Conservation (phyloP, 1,140 invertebrate genomes). For the Cheumatopsyche charites region DNA sequence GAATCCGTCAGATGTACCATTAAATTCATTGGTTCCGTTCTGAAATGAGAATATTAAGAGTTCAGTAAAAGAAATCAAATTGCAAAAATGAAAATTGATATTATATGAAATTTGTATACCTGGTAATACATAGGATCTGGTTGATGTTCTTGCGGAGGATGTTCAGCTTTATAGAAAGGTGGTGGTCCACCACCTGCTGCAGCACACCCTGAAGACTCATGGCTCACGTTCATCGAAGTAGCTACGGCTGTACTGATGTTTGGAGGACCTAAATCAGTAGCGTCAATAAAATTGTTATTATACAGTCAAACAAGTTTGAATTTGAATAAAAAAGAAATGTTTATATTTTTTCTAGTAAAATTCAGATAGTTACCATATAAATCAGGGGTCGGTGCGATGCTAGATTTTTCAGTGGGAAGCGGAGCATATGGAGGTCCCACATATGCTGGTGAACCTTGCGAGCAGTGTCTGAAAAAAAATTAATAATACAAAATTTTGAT, state of each 20-base stretch:
- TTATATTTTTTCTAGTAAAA: too few species aligned
- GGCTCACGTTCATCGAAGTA: slow-evolving; percentile 68
- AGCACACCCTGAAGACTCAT: slow-evolving; percentile 25
- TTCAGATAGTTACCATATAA: slow-evolving; percentile 36
- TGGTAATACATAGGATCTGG: slow-evolving; percentile 70
- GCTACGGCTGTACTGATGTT: slow-evolving; percentile 79
- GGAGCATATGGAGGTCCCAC: slow-evolving; percentile 42
- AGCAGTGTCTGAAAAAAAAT: slow-evolving; percentile 33
- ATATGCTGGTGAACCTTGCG: slow-evolving; percentile 37
- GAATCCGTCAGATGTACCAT: slow-evolving; percentile 81
- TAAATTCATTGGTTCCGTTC: slow-evolving; percentile 68
- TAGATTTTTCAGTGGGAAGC: slow-evolving; percentile 37
- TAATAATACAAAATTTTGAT: too few species aligned
- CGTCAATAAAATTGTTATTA: too few species aligned
- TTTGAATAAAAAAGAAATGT: neutral
- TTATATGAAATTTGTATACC: slow-evolving; percentile 51
- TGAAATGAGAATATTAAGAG: slow-evolving; percentile 45
- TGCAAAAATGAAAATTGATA: slow-evolving; percentile 18
- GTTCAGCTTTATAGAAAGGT: slow-evolving; percentile 45
- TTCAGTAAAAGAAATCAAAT: neutral
- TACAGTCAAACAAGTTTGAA: too few species aligned
- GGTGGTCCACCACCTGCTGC: slow-evolving; percentile 53
- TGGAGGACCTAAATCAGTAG: slow-evolving; percentile 65
- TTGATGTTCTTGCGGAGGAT: slow-evolving; percentile 50
- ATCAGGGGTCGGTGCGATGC: slow-evolving; percentile 32